phyloP scores from a whole-genome alignment of 1,140 invertebrate genomes.

The Bombus superbus region DNA sequence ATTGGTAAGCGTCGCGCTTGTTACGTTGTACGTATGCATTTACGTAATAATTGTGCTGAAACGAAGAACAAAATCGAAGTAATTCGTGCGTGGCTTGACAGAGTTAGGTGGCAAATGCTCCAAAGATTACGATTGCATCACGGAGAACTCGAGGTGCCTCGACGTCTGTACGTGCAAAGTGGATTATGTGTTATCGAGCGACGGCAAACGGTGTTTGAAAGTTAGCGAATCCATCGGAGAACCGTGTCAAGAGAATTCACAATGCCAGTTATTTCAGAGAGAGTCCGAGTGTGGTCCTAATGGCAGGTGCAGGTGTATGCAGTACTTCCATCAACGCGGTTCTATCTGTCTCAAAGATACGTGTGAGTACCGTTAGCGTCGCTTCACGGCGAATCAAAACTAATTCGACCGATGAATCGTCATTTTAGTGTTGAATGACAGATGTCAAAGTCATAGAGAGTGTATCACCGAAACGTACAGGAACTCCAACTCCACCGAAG shows the following conservation, averaged over 20 bases:
- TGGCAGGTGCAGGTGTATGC: conserved; percentile 68
- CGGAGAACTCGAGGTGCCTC: conserved; percentile 70
- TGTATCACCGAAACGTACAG: conserved; percentile 72
- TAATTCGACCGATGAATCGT: neutral
- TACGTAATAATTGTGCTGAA: neutral
- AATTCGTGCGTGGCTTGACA: conserved; percentile 21
- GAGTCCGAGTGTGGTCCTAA: conserved; percentile 66
- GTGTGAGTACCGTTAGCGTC: conserved; percentile 57
- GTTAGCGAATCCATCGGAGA: conserved; percentile 73
- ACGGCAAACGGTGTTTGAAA: conserved; percentile 71
- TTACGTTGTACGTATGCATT: neutral
- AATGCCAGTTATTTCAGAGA: conserved; percentile 71
- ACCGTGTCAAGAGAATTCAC: conserved; percentile 73
- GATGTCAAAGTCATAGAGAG: conserved; percentile 67
- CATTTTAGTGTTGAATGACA: conserved; percentile 67
- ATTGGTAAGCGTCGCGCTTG: conserved; percentile 64
- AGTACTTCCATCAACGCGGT: conserved; percentile 71
- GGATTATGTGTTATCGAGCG: conserved; percentile 69
- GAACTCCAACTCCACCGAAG: conserved; percentile 63
- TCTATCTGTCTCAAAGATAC: conserved; percentile 68
- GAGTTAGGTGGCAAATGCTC: conserved; percentile 69
- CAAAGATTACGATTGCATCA: conserved; percentile 73
- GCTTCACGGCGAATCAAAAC: neutral
- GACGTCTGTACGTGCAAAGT: conserved; percentile 72
- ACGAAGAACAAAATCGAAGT: neutral